These are phyloP conservation scores for Olivierus martensii DNA, from an alignment of 1,140 invertebrate genomes.

Conservation along the genomic window DNA sequence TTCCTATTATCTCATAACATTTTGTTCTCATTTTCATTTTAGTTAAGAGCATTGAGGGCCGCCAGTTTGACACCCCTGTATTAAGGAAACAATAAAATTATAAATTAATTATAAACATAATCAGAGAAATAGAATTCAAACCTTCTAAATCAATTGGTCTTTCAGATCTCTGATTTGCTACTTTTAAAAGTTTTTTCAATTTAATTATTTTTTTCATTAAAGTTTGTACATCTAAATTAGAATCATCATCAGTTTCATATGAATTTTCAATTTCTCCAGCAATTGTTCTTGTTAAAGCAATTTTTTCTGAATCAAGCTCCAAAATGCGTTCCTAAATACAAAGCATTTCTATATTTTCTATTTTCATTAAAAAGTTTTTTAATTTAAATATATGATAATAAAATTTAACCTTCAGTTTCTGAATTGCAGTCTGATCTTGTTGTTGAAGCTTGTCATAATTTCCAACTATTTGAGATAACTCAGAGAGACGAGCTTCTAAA, in stretches of 20 bases:
- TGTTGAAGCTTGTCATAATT: slow-evolving; percentile 56
- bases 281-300: too few relatives aligned
- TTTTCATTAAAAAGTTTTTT: neutral
- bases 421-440: slow-evolving; percentile 57
- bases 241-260: slow-evolving; percentile 15
- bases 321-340: slow-evolving; percentile 2
- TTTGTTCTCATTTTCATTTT: too few relatives aligned
- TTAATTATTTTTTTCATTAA: slow-evolving; percentile 28
- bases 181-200: slow-evolving; percentile 27
- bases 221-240: slow-evolving; percentile 26
- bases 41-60: too few relatives aligned
- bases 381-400: neutral
- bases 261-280: too few relatives aligned
- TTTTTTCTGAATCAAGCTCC: slow-evolving; percentile 6
- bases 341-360: too few relatives aligned
- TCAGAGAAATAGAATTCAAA: neutral
- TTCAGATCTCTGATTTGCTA: slow-evolving; percentile 29
- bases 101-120: too few relatives aligned
- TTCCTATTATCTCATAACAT: too few relatives aligned
- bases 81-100: too few relatives aligned
- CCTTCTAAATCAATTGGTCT: slow-evolving; percentile 27
- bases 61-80: too few relatives aligned
- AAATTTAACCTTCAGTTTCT: slow-evolving; percentile 43
- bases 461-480: slow-evolving; percentile 61
- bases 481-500: slow-evolving; percentile 60